These are phyloP conservation scores for Pangasius djambal DNA, from an alignment of 2,797 vertebrate genomes.

Conservation along the genomic window DNA sequence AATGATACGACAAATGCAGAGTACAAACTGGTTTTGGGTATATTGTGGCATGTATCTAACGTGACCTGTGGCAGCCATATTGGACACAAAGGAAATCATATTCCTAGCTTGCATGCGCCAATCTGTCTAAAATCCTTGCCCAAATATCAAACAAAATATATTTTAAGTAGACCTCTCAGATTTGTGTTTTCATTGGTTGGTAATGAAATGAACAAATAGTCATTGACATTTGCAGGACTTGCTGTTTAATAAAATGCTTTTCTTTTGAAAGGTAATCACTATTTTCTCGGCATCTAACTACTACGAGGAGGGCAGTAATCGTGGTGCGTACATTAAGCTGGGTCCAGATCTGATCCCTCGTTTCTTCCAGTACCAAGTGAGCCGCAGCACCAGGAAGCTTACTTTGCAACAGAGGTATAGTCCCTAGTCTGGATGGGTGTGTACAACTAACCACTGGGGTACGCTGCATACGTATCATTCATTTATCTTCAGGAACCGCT, in stretches of 20 bases:
- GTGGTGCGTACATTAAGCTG: conserved; percentile 92
- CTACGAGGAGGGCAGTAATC: conserved; percentile 95
- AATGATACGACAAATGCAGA: not conserved
- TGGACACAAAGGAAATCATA: not conserved
- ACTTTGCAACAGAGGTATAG: conserved; percentile 86
- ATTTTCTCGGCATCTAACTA: conserved; percentile 99
- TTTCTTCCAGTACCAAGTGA: conserved; percentile 93
- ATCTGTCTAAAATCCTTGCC: not conserved
- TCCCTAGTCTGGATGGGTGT: not conserved
- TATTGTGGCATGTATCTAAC: not conserved
- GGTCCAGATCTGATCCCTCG: conserved; percentile 79
- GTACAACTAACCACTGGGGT: not conserved
- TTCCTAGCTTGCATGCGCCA: not conserved
- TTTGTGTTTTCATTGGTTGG: not conserved
- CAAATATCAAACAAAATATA: not conserved
- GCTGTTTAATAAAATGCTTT: not conserved
- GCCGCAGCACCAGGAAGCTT: conserved; percentile 76
- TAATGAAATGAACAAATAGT: not conserved
- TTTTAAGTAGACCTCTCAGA: not conserved
- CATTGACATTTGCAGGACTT: not conserved
- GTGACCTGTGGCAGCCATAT: not conserved
- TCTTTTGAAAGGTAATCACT: conserved; percentile 84
- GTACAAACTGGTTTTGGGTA: not conserved
- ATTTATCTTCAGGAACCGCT: not conserved
- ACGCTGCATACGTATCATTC: not conserved